Base-by-base conservation (phyloP, 2,888 invertebrate species). In the Deilephila porcellus region DNA sequence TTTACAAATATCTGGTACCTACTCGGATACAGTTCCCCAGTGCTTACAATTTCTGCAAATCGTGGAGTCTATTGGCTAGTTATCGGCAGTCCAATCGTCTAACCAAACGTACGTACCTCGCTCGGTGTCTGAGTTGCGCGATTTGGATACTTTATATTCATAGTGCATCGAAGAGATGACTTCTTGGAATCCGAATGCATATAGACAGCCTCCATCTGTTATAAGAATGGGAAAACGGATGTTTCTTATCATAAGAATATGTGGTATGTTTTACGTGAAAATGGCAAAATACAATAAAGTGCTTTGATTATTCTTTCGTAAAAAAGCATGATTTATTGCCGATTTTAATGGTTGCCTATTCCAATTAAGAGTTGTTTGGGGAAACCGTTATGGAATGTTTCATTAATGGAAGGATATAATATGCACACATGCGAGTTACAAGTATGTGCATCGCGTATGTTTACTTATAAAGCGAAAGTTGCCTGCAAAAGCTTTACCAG, bases 121-220 rank as follows among this genome's bases (percentile, higher is more conserved):
- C 11, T 25, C 5, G 32, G 37, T 20, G 2, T 45, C 25, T 25
- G 52, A 25, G 64, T 45, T 20, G 25, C 52, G 14, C 45, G 52
- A 67, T 52, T 67, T 67, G 25, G 17, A 45, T 52, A 85, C 85
- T 88, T 85, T 81, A 86, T 85, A 88, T 89, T 89, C 87, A 86
- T 80, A 78, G 76, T 78, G 83, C 77, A 78, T 77, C 81, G 80
- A 82, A 82, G 79, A 83, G 82, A 85, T 84, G 83, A 84, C 84
- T 85, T 84, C 78, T 75, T 62, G n/a, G n/a, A 60, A 20, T 25
- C 59, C 2, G 59, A 71, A 71, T 25, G 20, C 71, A 71, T 75
- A 74, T 75, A 71, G 67, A 74, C 60, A 67, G 74, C 74, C 77
- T 25, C 53, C 62, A 60, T 60, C 29, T 60, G 60, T 60, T 60